These are phyloP conservation scores for Oenanthe melanoleuca DNA, from an alignment of 2,113 vertebrate species.

Conservation along the genomic window DNA sequence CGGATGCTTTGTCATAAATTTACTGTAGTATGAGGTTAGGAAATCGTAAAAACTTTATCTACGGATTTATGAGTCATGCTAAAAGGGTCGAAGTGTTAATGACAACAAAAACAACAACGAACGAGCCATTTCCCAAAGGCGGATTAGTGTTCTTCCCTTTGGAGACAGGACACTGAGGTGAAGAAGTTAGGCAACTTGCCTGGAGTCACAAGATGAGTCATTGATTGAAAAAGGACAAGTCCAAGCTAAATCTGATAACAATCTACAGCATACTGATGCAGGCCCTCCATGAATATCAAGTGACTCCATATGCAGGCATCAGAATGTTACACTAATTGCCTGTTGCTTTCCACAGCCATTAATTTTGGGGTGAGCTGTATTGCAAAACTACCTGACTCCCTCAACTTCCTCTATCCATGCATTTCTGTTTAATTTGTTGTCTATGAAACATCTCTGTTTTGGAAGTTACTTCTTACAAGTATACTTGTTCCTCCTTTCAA, in stretches of 20 bases:
- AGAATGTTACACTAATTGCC: not conserved
- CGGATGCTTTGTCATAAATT: not conserved
- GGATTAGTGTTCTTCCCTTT: not conserved
- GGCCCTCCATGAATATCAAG: not conserved
- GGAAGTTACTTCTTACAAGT: not conserved
- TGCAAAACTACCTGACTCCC: not conserved
- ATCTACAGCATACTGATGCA: not conserved
- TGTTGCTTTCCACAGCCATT: not conserved
- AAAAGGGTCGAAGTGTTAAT: slow-evolving; percentile 17
- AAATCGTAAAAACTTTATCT: not conserved
- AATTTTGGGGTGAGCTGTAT: not conserved
- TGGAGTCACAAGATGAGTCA: slow-evolving; percentile 11
- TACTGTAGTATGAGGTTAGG: not conserved
- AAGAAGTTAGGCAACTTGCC: slow-evolving; percentile 28
- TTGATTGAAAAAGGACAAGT: not conserved
- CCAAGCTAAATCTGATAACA: not conserved
- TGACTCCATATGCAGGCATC: not conserved
- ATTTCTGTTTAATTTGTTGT: not conserved
- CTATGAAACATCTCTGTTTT: not conserved
- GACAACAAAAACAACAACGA: slow-evolving; percentile 24
- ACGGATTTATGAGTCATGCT: not conserved
- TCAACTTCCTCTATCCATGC: not conserved
- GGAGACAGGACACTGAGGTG: not conserved
- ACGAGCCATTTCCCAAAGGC: not conserved
- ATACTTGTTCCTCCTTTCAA: not conserved